Base-by-base conservation (phyloP, 2,888 invertebrate genomes). In the Cheilosia urbana region DNA sequence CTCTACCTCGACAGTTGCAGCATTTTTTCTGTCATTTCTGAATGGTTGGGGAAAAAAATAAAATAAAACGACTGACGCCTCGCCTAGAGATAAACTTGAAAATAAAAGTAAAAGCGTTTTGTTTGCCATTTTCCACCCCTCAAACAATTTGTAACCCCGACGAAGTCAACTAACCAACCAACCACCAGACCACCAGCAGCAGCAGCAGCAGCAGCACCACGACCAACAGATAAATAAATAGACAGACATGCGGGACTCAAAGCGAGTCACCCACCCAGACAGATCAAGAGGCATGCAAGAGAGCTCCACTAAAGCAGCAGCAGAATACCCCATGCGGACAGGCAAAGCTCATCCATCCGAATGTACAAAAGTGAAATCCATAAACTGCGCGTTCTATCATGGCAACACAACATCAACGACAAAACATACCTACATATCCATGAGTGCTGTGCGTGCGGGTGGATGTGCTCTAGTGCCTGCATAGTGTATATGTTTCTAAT, bases 101-200 rank as follows among this genome's bases (percentile, higher is more conserved):
- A 85, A 81, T 72, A 85, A 85, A 85, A 81, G 81, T 77, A 81
- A 81, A 85, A 85, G 75, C 75, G 75, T 73, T 60, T 71, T 84
- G 62, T 83, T 72, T 72, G 15, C 53, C 11, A 0, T 47, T 13
- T 37, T 11, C 71, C 69, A 62, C 73, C 76, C 66, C 65, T 30
- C 65, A 58, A 71, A 80, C 80, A 66, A 80, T 72, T 80, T 80
- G 80, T 80, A 76, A 76, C 60, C 68, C 51, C 65, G 62, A 80
- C 76, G 66, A 80, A 81, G 85, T 85, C 76, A 85, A 81, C 81
- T 76, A 68, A 77, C 76, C 81, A 81, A 45, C 57, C 71, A 75
- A 71, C 84, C 62, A 63, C 51, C 21, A 21, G 1, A 21, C 24
- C 24, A 2, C 24, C 76, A 80, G 69, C 80, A 69, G 47, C 84